Base-by-base conservation (phyloP, 2,797 vertebrate species). In the Poeciliopsis turneri region DNA sequence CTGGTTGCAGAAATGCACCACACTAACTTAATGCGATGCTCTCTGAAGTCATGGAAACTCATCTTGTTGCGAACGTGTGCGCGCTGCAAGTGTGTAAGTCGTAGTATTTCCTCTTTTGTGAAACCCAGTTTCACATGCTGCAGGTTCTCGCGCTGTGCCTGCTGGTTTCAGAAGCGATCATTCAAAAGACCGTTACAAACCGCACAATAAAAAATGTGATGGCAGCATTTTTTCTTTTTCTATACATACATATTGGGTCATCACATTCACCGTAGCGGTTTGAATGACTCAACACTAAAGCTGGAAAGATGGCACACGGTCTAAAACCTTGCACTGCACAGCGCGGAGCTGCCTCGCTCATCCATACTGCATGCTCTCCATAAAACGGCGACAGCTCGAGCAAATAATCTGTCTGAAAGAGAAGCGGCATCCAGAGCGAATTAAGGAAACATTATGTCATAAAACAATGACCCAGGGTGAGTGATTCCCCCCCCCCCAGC, bases 161-260 rank as follows among this genome's bases (percentile, higher is more conserved):
- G 70, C 18, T 59, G 78, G 86, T 88, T 89, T 88, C 87, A 73
- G 2, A 78, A 2, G 33, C 84, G 70, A 49, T 2, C 25, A 78
- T 69, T 84, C 51, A 78, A 77, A 84, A 84, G 82, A 75, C 76
- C 78, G 92, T 94, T 94, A 80, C 13, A 91, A 92, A 92, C 92
- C 91, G 83, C 89, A 84, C 2, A 1, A 49, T 80, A 28, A 11
- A 68, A 69, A 85, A 76, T 81, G 83, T 88, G 78, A 78, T 68
- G 66, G 61, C 82, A 84, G 79, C 82, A 47, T 4, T 10, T 57
- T 46, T 1, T 41, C 74, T 36, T 39, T 39, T 39, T 39, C 36
- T 39, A 39, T 30, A 25, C 25, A 53, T 25, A 25, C 2, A 53
- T 53, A 57, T 84, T 82, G 72, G 79, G 78, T 80, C 51, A 75